A percentile compares a stretch with the other conserved stretches of the same genome.
phyloP scores from a whole-genome alignment of 2,797 vertebrate species.

The Neosalanx taihuensis region DNA sequence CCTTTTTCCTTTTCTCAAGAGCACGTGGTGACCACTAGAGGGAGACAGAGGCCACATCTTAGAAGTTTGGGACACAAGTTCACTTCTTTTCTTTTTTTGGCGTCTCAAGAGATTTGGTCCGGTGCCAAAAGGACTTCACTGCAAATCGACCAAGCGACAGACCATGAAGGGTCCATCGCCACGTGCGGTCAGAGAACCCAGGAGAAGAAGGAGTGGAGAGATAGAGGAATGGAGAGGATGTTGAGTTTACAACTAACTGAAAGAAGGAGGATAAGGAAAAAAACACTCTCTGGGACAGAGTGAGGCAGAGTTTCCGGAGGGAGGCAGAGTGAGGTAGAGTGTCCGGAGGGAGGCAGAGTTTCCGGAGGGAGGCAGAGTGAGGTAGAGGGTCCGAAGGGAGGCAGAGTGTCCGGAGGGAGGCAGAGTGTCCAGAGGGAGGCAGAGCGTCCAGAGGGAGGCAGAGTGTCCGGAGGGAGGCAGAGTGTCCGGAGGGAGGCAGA shows the following conservation, averaged over 20 bases:
- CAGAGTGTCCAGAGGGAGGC: no score
- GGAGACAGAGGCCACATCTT: slow-evolving; percentile 48
- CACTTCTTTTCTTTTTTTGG: not conserved
- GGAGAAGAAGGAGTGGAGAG: no score
- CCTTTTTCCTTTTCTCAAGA: not conserved
- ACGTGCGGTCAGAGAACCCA: not conserved
- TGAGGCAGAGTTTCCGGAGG: not conserved
- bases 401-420: no score
- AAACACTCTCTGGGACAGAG: not conserved
- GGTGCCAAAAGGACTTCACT: not conserved
- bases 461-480: no score
- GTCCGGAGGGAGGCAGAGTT: no score
- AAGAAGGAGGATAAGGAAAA: no score
- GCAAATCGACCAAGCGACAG: not conserved
- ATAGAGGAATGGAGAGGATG: not conserved
- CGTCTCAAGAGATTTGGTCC: not conserved
- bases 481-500: no score
- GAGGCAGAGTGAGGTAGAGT: not conserved
- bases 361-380: no score
- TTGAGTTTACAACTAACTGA: no score
- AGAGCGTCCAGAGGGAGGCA: no score
- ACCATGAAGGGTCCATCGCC: no score
- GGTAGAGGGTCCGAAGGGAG: no score
- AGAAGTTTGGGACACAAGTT: not conserved
- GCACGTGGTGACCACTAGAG: slow-evolving; percentile 47